A percentile compares a stretch with the other conserved stretches of the same genome.
Evolutionary conservation across 2,888 invertebrate genomes (phyloP).

Genomic region (Erebia aethiops): DNA sequence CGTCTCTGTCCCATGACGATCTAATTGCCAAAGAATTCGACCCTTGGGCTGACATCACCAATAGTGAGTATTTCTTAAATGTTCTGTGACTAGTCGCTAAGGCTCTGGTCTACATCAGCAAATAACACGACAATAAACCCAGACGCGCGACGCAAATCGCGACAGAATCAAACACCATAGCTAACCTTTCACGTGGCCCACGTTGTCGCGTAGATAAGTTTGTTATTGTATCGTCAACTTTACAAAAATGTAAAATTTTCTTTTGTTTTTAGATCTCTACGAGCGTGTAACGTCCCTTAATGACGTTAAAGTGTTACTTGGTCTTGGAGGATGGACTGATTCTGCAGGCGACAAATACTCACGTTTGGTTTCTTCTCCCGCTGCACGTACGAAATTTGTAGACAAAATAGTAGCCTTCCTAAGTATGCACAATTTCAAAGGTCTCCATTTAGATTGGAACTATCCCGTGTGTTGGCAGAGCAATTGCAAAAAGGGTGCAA

Average conservation of each 20-base stretch:
- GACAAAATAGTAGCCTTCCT: slow-evolving; percentile 88
- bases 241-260: background rate
- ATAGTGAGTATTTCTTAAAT: slow-evolving; percentile 82
- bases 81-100: too few relatives aligned
- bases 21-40: slow-evolving; percentile 91
- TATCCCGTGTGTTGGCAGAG: slow-evolving; percentile 97
- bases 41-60: slow-evolving; percentile 93
- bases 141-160: too few relatives aligned
- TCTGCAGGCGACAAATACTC: slow-evolving; percentile 95
- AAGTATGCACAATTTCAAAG: slow-evolving; percentile 89
- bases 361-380: slow-evolving; percentile 86
- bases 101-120: too few relatives aligned
- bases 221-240: too few relatives aligned
- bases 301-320: slow-evolving; percentile 87
- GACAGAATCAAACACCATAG: too few relatives aligned
- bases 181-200: too few relatives aligned
- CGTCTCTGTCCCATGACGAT: slow-evolving; percentile 91
- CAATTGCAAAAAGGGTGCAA: slow-evolving; percentile 91
- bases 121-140: too few relatives aligned
- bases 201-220: too few relatives aligned
- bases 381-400: slow-evolving; percentile 87
- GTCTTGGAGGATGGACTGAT: slow-evolving; percentile 98
- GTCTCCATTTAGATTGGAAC: slow-evolving; percentile 96
- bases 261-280: slow-evolving; percentile 85
- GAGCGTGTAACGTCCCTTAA: slow-evolving; percentile 88